phyloP scores from a whole-genome alignment of 2,888 invertebrate genomes.

The Blera fallax region DNA sequence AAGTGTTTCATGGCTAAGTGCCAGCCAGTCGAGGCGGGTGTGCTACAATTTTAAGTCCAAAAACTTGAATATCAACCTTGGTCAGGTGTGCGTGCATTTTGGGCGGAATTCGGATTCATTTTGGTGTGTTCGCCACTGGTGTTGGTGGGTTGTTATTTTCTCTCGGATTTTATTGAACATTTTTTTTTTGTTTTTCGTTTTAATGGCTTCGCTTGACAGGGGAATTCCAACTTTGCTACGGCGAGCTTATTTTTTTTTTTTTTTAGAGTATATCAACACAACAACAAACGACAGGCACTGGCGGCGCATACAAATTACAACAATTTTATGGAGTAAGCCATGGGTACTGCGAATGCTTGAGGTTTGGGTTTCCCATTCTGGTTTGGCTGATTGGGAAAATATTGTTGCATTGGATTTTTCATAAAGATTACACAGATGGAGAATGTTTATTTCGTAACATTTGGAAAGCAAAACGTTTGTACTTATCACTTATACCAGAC shows the following conservation, averaged over 20 bases:
- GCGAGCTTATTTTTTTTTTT: background rate
- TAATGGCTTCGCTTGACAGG: conserved; percentile 13
- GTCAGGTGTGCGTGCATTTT: conserved; percentile 51
- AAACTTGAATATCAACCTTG: conserved; percentile 46
- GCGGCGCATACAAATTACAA: conserved; percentile 1
- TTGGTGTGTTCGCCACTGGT: conserved; percentile 1
- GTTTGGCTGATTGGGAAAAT: conserved; percentile 9
- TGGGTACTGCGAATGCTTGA: background rate
- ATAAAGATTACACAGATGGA: background rate
- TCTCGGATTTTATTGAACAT: background rate
- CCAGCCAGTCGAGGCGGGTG: background rate
- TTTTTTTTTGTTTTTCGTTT: background rate
- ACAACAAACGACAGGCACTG: background rate
- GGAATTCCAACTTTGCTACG: conserved; percentile 30
- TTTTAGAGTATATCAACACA: conserved; percentile 1
- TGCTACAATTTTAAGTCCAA: conserved; percentile 27
- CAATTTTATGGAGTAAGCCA: background rate
- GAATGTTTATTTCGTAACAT: conserved; percentile 5
- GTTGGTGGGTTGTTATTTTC: background rate
- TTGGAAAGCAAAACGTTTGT: conserved; percentile 2
- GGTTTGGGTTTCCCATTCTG: conserved; percentile 50
- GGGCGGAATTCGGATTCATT: conserved; percentile 11
- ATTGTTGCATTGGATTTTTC: conserved; percentile 22
- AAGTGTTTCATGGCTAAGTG: conserved; percentile 36
- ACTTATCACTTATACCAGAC: background rate